These are phyloP conservation scores for Saguinus midas DNA, from an alignment of 2,113 vertebrate genomes.

Conservation along the genomic window DNA sequence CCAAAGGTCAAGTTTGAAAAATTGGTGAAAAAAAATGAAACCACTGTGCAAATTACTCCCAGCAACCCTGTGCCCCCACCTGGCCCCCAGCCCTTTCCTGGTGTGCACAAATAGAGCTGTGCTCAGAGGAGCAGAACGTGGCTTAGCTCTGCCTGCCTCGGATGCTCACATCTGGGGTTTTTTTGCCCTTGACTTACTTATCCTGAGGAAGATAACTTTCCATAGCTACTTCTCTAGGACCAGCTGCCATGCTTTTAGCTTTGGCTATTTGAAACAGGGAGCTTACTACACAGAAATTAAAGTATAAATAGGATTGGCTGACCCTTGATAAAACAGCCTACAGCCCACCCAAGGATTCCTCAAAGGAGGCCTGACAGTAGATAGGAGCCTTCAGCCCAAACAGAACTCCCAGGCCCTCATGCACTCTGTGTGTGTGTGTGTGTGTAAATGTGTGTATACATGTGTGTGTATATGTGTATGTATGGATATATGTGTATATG, in stretches of 20 bases:
- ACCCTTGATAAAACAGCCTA: neutral
- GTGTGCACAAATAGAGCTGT: neutral
- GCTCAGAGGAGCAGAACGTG: neutral
- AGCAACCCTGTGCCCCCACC: neutral
- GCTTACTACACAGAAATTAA: neutral
- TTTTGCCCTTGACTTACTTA: neutral
- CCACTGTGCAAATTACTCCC: neutral
- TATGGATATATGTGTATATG: fast-evolving
- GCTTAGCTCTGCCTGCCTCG: neutral
- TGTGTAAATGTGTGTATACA: too few relatives aligned
- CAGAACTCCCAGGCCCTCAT: neutral
- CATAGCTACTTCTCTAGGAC: neutral
- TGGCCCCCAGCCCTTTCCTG: neutral
- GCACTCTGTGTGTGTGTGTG: neutral
- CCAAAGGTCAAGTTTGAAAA: neutral
- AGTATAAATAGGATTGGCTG: neutral
- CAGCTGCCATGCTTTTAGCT: neutral
- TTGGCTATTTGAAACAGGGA: neutral
- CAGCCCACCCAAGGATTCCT: neutral
- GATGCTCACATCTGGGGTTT: neutral
- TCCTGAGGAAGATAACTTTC: neutral
- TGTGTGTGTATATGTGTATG: too few relatives aligned
- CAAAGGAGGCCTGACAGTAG: neutral
- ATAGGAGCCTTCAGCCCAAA: neutral
- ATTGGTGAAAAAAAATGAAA: neutral